phyloP scores from a whole-genome alignment of 2,797 vertebrate species.

The Catostomus latipinnis region DNA sequence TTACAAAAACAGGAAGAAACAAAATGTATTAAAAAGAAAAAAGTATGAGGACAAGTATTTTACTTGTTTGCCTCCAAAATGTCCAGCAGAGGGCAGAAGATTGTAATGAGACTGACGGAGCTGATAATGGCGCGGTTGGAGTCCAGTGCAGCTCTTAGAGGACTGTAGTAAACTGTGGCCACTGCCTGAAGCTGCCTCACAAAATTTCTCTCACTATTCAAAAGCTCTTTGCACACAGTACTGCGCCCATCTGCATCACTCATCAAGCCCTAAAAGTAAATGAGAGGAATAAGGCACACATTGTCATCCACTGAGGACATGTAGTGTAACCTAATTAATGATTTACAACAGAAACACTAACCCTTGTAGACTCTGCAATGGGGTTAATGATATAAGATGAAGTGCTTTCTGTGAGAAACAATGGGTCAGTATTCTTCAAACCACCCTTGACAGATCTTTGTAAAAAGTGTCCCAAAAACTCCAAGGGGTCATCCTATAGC shows the following conservation, averaged over 20 bases:
- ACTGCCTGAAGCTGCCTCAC: constrained; percentile 72
- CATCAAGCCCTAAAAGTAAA: constrained; percentile 59
- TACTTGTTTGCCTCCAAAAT: constrained; percentile 82
- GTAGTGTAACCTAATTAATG: not conserved
- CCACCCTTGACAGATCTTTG: constrained; percentile 59
- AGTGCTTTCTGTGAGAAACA: constrained; percentile 16
- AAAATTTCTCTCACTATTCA: constrained; percentile 78
- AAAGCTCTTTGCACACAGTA: constrained; percentile 72
- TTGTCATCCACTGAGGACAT: not conserved
- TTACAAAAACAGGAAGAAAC: not conserved
- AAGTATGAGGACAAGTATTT: too few species aligned
- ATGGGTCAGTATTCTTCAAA: constrained; percentile 37
- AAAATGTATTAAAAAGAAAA: too few species aligned
- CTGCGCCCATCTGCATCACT: constrained; percentile 68
- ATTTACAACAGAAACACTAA: constrained; percentile 35
- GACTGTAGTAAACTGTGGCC: constrained; percentile 75
- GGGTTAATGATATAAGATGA: constrained; percentile 15
- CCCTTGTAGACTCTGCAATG: constrained; percentile 60
- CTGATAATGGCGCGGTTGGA: constrained; percentile 85
- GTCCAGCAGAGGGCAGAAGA: constrained; percentile 77
- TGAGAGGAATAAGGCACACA: not conserved
- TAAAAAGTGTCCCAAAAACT: constrained; percentile 79
- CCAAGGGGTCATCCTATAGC: constrained; percentile 77
- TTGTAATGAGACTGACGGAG: constrained; percentile 71
- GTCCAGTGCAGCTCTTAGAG: constrained; percentile 79